A percentile compares a stretch with the other conserved stretches of the same genome.
phyloP scores from a whole-genome alignment of 2,113 vertebrate genomes.

The Semicossyphus pulcher region DNA sequence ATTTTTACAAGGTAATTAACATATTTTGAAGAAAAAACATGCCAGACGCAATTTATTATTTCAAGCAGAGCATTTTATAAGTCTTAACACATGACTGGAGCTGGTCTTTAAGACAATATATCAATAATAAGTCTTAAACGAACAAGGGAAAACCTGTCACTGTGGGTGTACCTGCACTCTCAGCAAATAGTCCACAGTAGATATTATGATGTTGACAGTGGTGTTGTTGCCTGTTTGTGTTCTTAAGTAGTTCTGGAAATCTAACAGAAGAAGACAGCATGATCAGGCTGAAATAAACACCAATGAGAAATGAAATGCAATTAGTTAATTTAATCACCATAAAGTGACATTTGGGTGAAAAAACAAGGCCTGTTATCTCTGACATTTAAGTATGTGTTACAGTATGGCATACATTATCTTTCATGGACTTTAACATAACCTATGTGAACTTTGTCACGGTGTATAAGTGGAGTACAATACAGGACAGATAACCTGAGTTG shows the following conservation, averaged over 20 bases:
- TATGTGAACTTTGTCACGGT: background rate
- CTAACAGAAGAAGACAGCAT: conserved; percentile 70
- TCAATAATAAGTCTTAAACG: no score
- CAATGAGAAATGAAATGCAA: background rate
- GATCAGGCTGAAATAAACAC: background rate
- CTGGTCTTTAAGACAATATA: no score
- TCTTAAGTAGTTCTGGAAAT: conserved; percentile 96
- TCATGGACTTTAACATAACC: background rate
- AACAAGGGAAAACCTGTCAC: background rate
- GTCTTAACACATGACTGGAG: no score
- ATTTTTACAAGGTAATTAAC: no score
- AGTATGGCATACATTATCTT: background rate
- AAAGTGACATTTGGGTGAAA: background rate
- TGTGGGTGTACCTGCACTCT: conserved; percentile 89
- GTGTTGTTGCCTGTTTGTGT: conserved; percentile 98
- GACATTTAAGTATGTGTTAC: background rate
- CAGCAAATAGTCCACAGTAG: conserved; percentile 95
- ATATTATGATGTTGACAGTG: conserved; percentile 97
- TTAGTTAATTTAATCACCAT: no score
- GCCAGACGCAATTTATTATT: no score
- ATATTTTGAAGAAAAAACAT: no score
- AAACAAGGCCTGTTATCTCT: no score
- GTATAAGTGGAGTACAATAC: background rate
- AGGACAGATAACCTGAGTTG: conserved; percentile 88
- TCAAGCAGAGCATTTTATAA: no score